These are phyloP conservation scores for Macrosiphum euphorbiae DNA, from an alignment of 2,888 invertebrate species.

Conservation along the genomic window DNA sequence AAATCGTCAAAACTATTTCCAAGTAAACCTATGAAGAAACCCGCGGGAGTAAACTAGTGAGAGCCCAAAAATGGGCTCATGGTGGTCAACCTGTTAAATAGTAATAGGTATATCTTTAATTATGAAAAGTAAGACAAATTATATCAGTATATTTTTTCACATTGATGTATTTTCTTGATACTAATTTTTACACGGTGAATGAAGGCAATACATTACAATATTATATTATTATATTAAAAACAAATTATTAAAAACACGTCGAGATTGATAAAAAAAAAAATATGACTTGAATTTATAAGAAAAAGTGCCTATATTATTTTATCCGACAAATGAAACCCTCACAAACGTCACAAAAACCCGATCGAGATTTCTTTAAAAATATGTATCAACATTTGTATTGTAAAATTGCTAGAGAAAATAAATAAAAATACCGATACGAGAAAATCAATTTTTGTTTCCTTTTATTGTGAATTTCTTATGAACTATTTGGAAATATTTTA, in stretches of 20 bases:
- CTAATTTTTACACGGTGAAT: not conserved
- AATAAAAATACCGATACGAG: not conserved
- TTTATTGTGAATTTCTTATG: not conserved
- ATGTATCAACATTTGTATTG: not conserved
- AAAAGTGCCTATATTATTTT: no score
- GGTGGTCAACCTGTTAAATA: not conserved
- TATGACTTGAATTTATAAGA: no score
- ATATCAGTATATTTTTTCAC: not conserved
- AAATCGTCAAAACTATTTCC: no score
- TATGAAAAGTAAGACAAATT: no score
- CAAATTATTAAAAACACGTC: no score
- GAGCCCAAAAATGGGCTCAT: no score
- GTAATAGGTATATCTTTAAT: not conserved
- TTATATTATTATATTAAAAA: not conserved
- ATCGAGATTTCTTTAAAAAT: not conserved
- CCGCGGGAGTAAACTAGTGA: no score
- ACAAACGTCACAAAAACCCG: not conserved
- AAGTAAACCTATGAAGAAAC: no score
- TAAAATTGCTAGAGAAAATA: not conserved
- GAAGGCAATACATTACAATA: not conserved
- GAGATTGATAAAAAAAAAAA: no score
- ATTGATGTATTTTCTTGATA: not conserved
- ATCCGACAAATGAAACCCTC: no score
- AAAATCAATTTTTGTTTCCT: not conserved
- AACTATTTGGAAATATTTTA: not conserved